These are phyloP conservation scores for Tenebrio molitor DNA, from an alignment of 1,140 invertebrate genomes.

Conservation along the genomic window DNA sequence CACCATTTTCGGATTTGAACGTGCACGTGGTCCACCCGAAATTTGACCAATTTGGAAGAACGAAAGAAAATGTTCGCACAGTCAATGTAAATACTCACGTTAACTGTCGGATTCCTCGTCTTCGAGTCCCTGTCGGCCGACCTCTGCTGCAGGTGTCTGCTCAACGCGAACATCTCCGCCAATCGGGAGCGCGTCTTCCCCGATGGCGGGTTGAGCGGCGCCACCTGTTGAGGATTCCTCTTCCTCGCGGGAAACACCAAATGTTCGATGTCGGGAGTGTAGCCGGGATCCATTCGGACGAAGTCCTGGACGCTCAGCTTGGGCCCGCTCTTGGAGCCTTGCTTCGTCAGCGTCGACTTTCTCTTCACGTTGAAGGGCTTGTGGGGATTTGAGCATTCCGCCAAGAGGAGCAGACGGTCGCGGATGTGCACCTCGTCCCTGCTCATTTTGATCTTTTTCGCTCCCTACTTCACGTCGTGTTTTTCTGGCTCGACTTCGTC, in stretches of 20 bases:
- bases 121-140: conserved; percentile 61
- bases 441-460: conserved; percentile 53
- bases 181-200: conserved; percentile 66
- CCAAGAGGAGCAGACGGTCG: conserved; percentile 61
- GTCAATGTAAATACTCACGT: too few relatives aligned
- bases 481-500: conserved; percentile 12
- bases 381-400: conserved; percentile 57
- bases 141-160: conserved; percentile 64
- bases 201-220: conserved; percentile 54
- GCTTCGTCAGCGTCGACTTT: conserved; percentile 55
- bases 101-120: conserved; percentile 53
- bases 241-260: conserved; percentile 71
- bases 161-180: conserved; percentile 70
- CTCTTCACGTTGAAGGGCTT: conserved; percentile 64
- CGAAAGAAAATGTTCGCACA: too few relatives aligned
- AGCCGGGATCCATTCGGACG: conserved; percentile 66
- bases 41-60: too few relatives aligned
- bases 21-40: too few relatives aligned
- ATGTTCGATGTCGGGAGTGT: conserved; percentile 73
- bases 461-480: background rate
- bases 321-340: conserved; percentile 50
- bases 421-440: conserved; percentile 61
- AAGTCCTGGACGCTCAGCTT: conserved; percentile 65
- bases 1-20: too few relatives aligned
- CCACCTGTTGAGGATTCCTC: conserved; percentile 66